phyloP scores from a whole-genome alignment of 2,113 vertebrate genomes.

The Thermophis baileyi region DNA sequence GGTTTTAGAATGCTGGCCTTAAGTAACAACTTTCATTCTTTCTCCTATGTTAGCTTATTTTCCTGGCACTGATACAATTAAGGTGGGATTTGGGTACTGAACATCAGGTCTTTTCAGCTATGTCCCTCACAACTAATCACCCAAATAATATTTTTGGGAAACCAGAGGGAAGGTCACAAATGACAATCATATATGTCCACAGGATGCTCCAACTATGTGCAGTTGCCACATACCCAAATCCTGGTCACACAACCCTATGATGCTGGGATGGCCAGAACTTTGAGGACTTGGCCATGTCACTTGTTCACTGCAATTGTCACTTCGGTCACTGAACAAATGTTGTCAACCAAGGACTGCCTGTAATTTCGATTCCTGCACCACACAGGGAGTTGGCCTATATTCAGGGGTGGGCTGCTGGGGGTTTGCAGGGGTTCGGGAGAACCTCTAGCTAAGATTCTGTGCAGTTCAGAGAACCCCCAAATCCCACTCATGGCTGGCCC shows the following conservation, averaged over 20 bases:
- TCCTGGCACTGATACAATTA: not conserved
- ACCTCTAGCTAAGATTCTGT: too few species aligned
- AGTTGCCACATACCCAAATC: not conserved
- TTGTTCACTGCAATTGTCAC: not conserved
- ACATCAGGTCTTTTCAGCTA: not conserved
- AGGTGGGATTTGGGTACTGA: not conserved
- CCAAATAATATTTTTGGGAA: not conserved
- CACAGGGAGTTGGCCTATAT: not conserved
- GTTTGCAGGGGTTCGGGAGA: too few species aligned
- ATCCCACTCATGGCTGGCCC: too few species aligned
- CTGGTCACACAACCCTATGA: not conserved
- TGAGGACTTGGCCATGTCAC: not conserved
- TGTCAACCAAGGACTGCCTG: not conserved
- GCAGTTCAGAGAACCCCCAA: too few species aligned
- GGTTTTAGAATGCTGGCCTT: not conserved
- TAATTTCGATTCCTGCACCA: not conserved
- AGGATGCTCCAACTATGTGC: not conserved
- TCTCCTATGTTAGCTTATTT: not conserved
- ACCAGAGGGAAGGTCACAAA: not conserved
- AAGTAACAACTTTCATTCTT: not conserved
- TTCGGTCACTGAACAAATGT: not conserved
- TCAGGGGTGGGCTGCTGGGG: too few species aligned
- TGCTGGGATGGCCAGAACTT: not conserved
- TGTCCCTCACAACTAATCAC: not conserved
- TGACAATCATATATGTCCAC: not conserved